phyloP scores from a whole-genome alignment of 2,797 vertebrate genomes.

The Onychomys torridus region DNA sequence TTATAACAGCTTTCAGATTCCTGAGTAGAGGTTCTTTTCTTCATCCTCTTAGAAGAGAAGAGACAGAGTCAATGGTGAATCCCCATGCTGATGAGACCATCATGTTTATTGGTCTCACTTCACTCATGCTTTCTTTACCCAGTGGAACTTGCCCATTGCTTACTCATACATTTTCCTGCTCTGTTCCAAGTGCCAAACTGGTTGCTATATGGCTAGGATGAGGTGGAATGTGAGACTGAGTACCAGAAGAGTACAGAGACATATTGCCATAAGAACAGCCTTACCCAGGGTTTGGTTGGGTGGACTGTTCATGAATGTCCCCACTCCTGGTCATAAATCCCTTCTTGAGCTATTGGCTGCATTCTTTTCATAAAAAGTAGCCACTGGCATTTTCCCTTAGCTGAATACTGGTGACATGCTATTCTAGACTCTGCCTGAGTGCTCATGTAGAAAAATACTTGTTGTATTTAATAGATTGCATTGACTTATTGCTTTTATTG shows the following conservation, averaged over 20 bases:
- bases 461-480: slow-evolving; percentile 82
- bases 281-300: neutral
- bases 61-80: neutral
- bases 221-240: neutral
- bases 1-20: neutral
- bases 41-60: neutral
- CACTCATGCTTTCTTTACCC: neutral
- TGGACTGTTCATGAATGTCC: neutral
- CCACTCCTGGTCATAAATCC: neutral
- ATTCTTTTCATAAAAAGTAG: slow-evolving; percentile 41
- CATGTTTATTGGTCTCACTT: neutral
- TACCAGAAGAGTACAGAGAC: neutral
- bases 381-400: neutral
- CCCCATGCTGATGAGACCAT: neutral
- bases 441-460: slow-evolving; percentile 65
- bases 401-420: neutral
- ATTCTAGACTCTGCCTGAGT: slow-evolving; percentile 55
- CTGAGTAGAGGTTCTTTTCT: neutral
- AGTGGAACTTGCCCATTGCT: neutral
- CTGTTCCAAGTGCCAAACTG: neutral
- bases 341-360: neutral
- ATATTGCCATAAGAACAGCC: neutral
- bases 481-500: slow-evolving; percentile 84
- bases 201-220: neutral
- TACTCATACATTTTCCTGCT: neutral